Evolutionary conservation across 2,888 invertebrate genomes (phyloP).

Genomic region (Drosophila helvetica): DNA sequence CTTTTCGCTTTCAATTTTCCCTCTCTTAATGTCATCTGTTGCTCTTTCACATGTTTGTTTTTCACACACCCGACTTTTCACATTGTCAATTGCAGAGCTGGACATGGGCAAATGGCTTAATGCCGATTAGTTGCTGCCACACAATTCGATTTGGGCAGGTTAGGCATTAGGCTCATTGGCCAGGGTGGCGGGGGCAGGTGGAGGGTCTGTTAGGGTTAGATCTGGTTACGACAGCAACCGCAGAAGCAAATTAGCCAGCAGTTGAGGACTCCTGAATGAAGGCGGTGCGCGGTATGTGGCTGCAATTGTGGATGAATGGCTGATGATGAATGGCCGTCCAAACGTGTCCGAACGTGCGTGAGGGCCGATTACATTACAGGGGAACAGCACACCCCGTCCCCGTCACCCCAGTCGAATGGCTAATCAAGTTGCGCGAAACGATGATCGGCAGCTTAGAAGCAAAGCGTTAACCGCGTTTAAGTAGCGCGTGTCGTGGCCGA

Average conservation of each 20-base stretch:
- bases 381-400: background rate
- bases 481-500: slow-evolving; percentile 38
- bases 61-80: slow-evolving; percentile 4
- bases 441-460: slow-evolving; percentile 43
- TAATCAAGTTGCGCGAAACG: slow-evolving; percentile 3
- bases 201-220: background rate
- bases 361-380: slow-evolving; percentile 54
- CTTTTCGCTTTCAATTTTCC: no score
- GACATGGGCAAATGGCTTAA: slow-evolving; percentile 8
- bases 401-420: background rate
- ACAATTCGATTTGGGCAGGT: slow-evolving; percentile 3
- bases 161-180: background rate
- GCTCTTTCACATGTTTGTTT: background rate
- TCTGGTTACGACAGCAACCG: background rate
- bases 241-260: slow-evolving; percentile 59
- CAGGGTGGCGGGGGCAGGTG: slow-evolving; percentile 11
- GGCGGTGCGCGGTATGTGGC: slow-evolving; percentile 11
- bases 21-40: no score
- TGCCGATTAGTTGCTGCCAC: slow-evolving; percentile 66
- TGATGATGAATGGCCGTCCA: background rate
- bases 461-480: slow-evolving; percentile 66
- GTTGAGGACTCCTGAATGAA: slow-evolving; percentile 33
- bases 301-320: slow-evolving; percentile 12
- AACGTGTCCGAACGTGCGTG: slow-evolving; percentile 27
- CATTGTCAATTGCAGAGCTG: slow-evolving; percentile 12